Evolutionary conservation across 1,140 invertebrate species (phyloP), one percentile per base, ranked within the genome.

Genomic region (Notospermus geniculatus): DNA sequence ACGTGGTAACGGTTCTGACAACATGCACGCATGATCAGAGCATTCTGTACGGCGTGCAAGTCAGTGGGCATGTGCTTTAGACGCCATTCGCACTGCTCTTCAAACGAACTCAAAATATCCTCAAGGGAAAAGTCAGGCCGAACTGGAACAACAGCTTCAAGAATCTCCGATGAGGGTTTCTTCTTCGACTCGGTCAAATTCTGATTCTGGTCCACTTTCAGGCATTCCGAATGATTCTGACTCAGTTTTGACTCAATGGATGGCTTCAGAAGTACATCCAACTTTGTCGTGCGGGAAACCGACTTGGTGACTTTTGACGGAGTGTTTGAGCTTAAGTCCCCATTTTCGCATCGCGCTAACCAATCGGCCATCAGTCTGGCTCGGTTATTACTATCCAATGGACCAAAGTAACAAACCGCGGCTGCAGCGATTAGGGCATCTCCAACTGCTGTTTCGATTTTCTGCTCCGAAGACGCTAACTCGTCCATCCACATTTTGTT

Each of bases 41-140:
- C 76, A 66, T 80, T 80, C 60, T 80, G 73, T 23, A 80, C 65
- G 0, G 75, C 70, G 54, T 78, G 77, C 17, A 76, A 41, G 59
- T 81, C 79, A 2, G 70, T 74, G 0, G 76, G 75, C 27, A 79
- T 62, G 41, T 67, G 68, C 1, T 66, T 63, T 45, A 80, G 69
- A 29, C 75, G 57, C 77, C 79, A 78, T 11, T 72, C 71, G 58
- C 71, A 75, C 25, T 78, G 61, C 57, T 82, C 78, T 60, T 79
- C 73, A 72, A 76, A 79, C 30, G 71, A 69, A 28, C 74, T 78
- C 1, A 82, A 61, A 55, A 82, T 74, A 22, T 76, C 73, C 57
- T 79, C 74, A 22, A 80, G 64, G 13, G 67, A 67, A 65, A 71
- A 76, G 19, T 67, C 62, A 59, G 60, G 65, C n/a, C 74, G 61